A percentile compares a stretch with the other conserved stretches of the same genome.
These are phyloP conservation scores for Macrophya alboannulata DNA, from an alignment of 2,888 invertebrate species.

Conservation along the genomic window DNA sequence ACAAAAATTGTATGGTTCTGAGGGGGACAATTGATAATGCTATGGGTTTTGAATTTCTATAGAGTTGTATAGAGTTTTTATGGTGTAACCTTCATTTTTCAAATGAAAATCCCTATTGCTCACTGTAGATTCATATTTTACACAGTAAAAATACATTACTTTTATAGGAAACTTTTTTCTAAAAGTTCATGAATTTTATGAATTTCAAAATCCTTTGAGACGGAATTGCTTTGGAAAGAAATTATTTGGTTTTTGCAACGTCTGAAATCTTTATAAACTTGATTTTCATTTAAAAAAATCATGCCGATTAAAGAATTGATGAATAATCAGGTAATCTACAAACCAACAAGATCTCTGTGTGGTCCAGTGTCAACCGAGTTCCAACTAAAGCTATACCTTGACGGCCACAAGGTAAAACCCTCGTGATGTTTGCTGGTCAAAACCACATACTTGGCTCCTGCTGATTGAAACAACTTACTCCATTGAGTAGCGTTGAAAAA, in stretches of 20 bases:
- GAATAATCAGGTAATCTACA: constrained; percentile 38
- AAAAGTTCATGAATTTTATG: too few relatives aligned
- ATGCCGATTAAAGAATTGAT: background rate
- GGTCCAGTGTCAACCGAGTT: constrained; percentile 85
- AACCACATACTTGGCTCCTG: constrained; percentile 92
- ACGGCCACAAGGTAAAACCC: constrained; percentile 85
- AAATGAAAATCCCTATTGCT: too few relatives aligned
- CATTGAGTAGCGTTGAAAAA: constrained; percentile 93
- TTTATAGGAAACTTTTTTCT: too few relatives aligned
- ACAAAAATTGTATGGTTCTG: too few relatives aligned
- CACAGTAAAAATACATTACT: too few relatives aligned
- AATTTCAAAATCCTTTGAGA: background rate
- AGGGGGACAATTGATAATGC: too few relatives aligned
- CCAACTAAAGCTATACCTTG: constrained; percentile 86
- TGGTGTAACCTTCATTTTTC: too few relatives aligned
- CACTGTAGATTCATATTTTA: too few relatives aligned
- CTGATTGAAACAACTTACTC: constrained; percentile 90
- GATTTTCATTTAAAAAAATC: background rate
- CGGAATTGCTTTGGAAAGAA: background rate
- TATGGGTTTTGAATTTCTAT: too few relatives aligned
- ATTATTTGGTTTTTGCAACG: background rate
- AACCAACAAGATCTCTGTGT: constrained; percentile 86
- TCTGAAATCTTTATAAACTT: background rate
- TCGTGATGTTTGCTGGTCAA: constrained; percentile 86
- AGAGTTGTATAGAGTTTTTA: too few relatives aligned